Conservation (phyloP, 2,888 invertebrate genomes). For the Mythimna albipuncta region DNA sequence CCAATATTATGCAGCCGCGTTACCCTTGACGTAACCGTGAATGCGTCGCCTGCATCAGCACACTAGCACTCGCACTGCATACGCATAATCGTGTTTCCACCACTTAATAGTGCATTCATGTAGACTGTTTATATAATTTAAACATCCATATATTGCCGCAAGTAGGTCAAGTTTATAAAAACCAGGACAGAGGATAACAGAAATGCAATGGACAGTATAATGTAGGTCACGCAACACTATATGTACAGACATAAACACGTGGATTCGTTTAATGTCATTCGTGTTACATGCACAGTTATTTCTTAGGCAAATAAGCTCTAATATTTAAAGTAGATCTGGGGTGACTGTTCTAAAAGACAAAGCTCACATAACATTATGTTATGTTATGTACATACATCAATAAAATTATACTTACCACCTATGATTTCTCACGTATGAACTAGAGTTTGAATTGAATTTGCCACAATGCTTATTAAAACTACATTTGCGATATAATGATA, state of each 20-base stretch:
- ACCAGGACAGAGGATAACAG: conserved; percentile 88
- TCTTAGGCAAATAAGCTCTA: conserved; percentile 43
- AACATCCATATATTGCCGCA: conserved; percentile 76
- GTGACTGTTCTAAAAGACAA: conserved; percentile 27
- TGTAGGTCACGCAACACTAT: conserved; percentile 75
- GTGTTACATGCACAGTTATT: conserved; percentile 45
- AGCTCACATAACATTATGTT: conserved; percentile 19
- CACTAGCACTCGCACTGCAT: conserved; percentile 67
- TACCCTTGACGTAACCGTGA: conserved; percentile 76
- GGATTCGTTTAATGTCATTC: conserved; percentile 40
- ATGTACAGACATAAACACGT: conserved; percentile 41
- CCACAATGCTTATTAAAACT: conserved; percentile 4
- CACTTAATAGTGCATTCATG: conserved; percentile 75
- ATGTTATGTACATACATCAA: conserved; percentile 34
- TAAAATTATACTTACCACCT: conserved; percentile 10
- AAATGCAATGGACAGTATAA: conserved; percentile 82
- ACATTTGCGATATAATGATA: conserved; percentile 14
- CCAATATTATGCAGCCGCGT: conserved; percentile 57
- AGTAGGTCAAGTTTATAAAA: conserved; percentile 88
- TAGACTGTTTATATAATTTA: conserved; percentile 77
- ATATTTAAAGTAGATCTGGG: conserved; percentile 41
- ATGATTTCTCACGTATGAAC: conserved; percentile 15
- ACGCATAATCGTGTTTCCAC: conserved; percentile 71
- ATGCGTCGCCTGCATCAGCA: conserved; percentile 68
- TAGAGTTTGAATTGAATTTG: conserved; percentile 11